Conservation (phyloP, 2,113 vertebrate genomes). For the Archilochus colubris region DNA sequence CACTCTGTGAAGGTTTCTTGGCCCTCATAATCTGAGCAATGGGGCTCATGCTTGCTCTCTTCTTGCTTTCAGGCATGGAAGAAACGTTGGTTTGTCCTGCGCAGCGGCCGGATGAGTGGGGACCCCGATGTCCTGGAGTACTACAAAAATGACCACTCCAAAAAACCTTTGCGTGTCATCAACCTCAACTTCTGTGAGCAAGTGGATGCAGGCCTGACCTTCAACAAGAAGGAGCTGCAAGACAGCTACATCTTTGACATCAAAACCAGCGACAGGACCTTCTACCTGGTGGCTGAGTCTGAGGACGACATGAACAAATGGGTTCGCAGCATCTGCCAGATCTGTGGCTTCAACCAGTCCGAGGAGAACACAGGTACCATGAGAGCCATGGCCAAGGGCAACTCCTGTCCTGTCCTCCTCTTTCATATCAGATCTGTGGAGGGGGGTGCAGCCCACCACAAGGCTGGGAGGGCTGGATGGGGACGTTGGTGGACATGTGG, state of each 20-base stretch:
- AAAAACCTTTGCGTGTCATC: constrained; percentile 94
- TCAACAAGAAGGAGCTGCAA: constrained; percentile 98
- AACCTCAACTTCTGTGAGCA: constrained; percentile 98
- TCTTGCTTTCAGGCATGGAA: constrained; percentile 90
- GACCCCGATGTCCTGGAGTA: constrained; percentile 98
- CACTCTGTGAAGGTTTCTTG: not conserved
- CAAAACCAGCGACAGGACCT: constrained; percentile 95
- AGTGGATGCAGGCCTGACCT: constrained; percentile 94
- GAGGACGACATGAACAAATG: constrained; percentile 99
- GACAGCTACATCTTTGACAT: constrained; percentile 98
- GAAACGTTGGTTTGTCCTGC: constrained; percentile 97
- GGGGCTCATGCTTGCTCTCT: not conserved
- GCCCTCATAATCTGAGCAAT: fast-evolving
- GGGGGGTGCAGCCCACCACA: not conserved
- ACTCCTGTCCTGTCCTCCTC: not conserved
- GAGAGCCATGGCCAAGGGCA: not conserved
- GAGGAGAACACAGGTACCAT: constrained; percentile 89
- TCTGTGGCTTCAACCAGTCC: constrained; percentile 98
- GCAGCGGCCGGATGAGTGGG: constrained; percentile 96
- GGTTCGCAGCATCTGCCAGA: constrained; percentile 98
- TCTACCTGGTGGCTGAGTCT: constrained; percentile 96
- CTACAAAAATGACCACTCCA: constrained; percentile 97
- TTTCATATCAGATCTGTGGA: not conserved
- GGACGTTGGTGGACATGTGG: not conserved
- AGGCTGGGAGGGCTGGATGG: not conserved